Base-by-base conservation (phyloP, 2,113 vertebrate species). In the Loxodonta africana region DNA sequence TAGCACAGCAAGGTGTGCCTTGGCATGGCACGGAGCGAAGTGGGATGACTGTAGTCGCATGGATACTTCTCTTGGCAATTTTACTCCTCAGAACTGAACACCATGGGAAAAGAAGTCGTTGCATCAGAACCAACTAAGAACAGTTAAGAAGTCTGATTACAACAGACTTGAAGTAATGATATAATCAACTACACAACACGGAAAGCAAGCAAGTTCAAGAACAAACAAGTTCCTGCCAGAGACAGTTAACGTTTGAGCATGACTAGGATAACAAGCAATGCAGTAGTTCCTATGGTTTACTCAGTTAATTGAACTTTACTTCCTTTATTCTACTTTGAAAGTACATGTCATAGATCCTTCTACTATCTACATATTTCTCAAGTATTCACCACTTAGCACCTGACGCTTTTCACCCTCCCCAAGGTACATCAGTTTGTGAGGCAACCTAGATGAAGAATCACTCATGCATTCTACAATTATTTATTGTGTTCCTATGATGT, bases 181-280 rank as follows among this genome's bases (percentile, higher is more conserved):
- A 67, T 8, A 28, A 51, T 41, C 48, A 82, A 81, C 18, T 84
- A 78, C 9, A 57, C 44, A 74, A 88, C 9, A 25, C 30, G 26
- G 73, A 76, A 88, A 96, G 78, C 28, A 86, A 76, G 63, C 62
- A 69, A 88, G 41, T 65, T 97, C 25, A 93, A 89, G n/a, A 87
- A 71, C 8, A 84, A 77, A 23, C 69, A 20, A 67, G 30, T 15
- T 84, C 37, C 53, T 41, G 0, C 44, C n/a, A 60, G 33, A 91
- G 69, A 83, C 5, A 0, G 5, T 11, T 69, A 57, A 57, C 23
- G 62, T 90, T 65, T 37, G 41, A 92, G 33, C 10, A 69, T 60
- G 33, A 33, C n/a, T 30, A 37, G 0, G 0, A 89, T 25, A 95
- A 93, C 4, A 92, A 89, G 30, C 37, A 93, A 26, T 18, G 7